Evolutionary conservation across 1,140 invertebrate genomes (phyloP).

Genomic region (Thaumetopoea pityocampa): DNA sequence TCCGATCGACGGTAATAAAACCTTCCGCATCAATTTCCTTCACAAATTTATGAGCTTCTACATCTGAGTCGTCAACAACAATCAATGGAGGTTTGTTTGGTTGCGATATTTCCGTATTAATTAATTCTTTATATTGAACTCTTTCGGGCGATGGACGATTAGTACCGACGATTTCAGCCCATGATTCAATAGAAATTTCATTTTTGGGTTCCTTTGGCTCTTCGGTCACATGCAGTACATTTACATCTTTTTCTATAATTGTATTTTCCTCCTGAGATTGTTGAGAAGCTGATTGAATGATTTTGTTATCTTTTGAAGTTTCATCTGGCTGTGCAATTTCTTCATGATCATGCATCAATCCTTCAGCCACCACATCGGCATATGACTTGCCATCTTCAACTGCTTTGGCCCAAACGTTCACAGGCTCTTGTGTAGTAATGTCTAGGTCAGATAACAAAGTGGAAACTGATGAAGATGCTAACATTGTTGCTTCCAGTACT

Average conservation of each 20-base stretch:
- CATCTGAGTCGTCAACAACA: slow-evolving; percentile 56
- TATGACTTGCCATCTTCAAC: slow-evolving; percentile 77
- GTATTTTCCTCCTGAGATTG: slow-evolving; percentile 11
- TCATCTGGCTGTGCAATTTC: slow-evolving; percentile 8
- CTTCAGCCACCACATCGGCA: slow-evolving; percentile 76
- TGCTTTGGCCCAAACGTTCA: slow-evolving; percentile 68
- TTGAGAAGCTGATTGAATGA: slow-evolving; percentile 2
- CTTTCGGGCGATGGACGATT: slow-evolving; percentile 43
- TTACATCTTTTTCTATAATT: not conserved
- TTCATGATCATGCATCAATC: slow-evolving; percentile 21
- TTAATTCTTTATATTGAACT: slow-evolving; percentile 20
- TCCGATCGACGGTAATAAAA: slow-evolving; percentile 65
- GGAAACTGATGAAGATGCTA: too few relatives aligned
- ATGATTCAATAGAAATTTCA: slow-evolving; percentile 29
- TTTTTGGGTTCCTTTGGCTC: slow-evolving; percentile 17
- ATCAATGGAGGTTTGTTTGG: slow-evolving; percentile 51
- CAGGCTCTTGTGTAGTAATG: slow-evolving; percentile 12
- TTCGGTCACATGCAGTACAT: not conserved
- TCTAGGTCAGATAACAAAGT: too few relatives aligned
- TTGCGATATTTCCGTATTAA: slow-evolving; percentile 12
- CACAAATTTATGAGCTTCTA: slow-evolving; percentile 36
- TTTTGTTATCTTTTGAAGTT: slow-evolving; percentile 3
- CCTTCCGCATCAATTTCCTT: slow-evolving; percentile 58
- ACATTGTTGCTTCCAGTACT: slow-evolving; percentile 1
- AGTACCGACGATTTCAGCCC: slow-evolving; percentile 71